Base-by-base conservation (phyloP, 2,888 invertebrate genomes). In the Tetranychus piercei region DNA sequence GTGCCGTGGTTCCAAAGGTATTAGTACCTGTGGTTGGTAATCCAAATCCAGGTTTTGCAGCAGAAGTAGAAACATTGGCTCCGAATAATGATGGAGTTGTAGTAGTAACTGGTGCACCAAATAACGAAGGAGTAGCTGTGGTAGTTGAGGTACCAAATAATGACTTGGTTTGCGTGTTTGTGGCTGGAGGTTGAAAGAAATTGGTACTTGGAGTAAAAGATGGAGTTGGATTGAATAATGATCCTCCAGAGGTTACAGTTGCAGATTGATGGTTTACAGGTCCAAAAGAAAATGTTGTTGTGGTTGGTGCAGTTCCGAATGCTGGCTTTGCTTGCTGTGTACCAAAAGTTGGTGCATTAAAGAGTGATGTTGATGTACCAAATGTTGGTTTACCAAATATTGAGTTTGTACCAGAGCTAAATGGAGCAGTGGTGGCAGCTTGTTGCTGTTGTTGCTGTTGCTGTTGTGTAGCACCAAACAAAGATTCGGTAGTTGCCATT, bases 61-160 rank as follows among this genome's bases (percentile, higher is more conserved):
- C 67, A 22, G 74, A 44, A 82, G 82, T 0, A 83, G 77, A 72
- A 75, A 72, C 75, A 77, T 71, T 77, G 77, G 72, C 76, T 78
- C 77, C 87, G 88, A 0, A 79, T 85, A 72, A 86, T 86, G 78
- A 86, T 85, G 0, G 87, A 85, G 0, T 55, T 55, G 55, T 9
- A 6, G 55, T 88, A 88, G 79, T 90, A 90, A 90, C 84, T 5
- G 1, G 34, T 9, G 72, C 20, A 44, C 44, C n/a, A 75, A 72
- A 73, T 73, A 73, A 22, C 6, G 45, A 22, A n/a, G 34, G 18
- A 65, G 55, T 73, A 5, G 73, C 45, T 55, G 73, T 73, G 11
- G 73, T n/a, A 20, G 34, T 72, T 71, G 34, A n/a, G n/a, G 55
- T 11, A 18, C 76, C 76, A 69, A 76, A 76, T 43, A 65, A 18